These are phyloP conservation scores for Gallinago jamesoni DNA, from an alignment of 2,113 vertebrate species.

Conservation along the genomic window DNA sequence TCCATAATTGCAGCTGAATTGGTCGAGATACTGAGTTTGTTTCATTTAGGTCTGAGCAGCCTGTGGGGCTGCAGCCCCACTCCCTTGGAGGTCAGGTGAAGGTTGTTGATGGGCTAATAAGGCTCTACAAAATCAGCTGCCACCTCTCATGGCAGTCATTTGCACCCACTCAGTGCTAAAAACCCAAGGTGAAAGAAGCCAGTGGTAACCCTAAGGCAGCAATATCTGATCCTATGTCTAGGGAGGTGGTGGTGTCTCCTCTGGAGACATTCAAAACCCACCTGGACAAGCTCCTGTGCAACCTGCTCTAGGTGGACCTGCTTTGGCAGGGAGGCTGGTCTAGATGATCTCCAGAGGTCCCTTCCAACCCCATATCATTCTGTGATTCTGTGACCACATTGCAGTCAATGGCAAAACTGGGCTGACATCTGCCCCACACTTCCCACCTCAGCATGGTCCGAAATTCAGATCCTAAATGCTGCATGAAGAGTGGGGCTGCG, in stretches of 20 bases:
- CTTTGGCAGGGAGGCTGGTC: too few relatives aligned
- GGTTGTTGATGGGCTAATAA: not conserved
- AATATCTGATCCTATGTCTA: not conserved
- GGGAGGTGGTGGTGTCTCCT: too few relatives aligned
- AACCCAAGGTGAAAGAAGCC: not conserved
- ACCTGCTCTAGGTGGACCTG: too few relatives aligned
- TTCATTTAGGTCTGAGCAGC: not conserved
- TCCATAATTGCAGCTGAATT: not conserved
- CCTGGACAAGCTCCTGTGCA: too few relatives aligned
- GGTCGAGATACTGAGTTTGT: not conserved
- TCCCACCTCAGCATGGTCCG: fast-evolving
- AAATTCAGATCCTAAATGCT: not conserved
- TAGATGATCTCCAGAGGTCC: too few relatives aligned
- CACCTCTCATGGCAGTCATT: not conserved
- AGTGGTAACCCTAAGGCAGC: not conserved
- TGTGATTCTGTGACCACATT: too few relatives aligned
- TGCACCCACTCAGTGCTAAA: not conserved
- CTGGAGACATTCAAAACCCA: too few relatives aligned
- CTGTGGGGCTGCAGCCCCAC: fast-evolving
- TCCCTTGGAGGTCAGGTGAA: not conserved
- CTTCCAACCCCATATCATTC: too few relatives aligned
- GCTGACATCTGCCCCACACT: fast-evolving
- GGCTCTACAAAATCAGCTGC: too few relatives aligned
- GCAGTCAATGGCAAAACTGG: not conserved
- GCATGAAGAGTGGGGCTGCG: fast-evolving